Conservation (phyloP, 1,140 invertebrate genomes). For the Hestina assimilis region DNA sequence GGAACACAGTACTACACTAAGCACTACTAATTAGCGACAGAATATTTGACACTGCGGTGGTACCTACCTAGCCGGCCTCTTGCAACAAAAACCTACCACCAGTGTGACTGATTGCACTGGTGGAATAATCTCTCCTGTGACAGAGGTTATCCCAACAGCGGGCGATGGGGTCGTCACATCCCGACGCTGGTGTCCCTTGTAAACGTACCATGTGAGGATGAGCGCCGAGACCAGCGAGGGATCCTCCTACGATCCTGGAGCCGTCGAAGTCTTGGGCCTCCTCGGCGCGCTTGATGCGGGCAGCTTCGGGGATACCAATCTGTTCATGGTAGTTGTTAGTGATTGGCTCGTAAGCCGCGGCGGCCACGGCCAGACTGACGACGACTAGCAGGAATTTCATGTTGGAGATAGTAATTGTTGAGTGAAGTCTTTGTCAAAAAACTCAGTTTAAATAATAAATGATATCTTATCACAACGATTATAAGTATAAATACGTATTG, state of each 20-base stretch:
- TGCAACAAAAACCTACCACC: too few species aligned
- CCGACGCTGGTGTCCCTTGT: too few species aligned
- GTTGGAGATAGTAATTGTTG: not conserved
- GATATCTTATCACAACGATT: not conserved
- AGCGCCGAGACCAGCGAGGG: conserved; percentile 1
- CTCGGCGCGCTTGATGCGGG: conserved; percentile 18
- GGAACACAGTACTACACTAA: too few species aligned
- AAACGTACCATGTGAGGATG: conserved; percentile 19
- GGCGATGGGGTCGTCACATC: too few species aligned
- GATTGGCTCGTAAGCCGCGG: conserved; percentile 3
- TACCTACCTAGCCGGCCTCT: too few species aligned
- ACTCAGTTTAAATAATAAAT: not conserved
- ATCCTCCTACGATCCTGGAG: conserved; percentile 18
- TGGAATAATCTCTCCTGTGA: too few species aligned
- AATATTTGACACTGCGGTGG: too few species aligned
- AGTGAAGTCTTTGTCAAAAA: not conserved
- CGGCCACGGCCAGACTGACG: not conserved
- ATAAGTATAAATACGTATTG: too few species aligned
- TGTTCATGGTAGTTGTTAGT: conserved; percentile 6
- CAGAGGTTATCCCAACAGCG: too few species aligned
- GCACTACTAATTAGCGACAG: too few species aligned
- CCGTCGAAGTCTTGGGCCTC: conserved; percentile 27
- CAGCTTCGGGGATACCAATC: conserved; percentile 3
- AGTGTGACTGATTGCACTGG: too few species aligned
- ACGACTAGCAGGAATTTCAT: conserved; percentile 1